Base-by-base conservation (phyloP, 2,888 invertebrate species). In the Mesorhabditis sp. region DNA sequence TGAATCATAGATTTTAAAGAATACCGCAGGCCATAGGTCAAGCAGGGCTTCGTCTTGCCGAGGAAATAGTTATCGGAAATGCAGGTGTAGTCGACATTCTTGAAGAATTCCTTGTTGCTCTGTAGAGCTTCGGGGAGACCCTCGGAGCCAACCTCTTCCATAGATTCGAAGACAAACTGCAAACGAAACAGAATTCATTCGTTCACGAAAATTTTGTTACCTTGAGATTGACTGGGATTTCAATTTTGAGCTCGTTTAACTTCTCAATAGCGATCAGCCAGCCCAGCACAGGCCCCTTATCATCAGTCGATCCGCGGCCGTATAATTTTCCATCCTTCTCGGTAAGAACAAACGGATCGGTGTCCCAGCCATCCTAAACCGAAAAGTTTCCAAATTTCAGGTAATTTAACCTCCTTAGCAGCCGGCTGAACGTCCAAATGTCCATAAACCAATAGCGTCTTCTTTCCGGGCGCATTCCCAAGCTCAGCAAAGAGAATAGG, bases 61-160 rank as follows among this genome's bases (percentile, higher is more conserved):
- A 98, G 88, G 97, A 97, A 98, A 86, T 97, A 98, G 88, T 96
- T 98, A 87, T 98, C 97, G 42, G 95, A 95, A 85, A 98, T 96
- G 87, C 96, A 96, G 15, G 95, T 93, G 88, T 91, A 96, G 87
- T 97, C 95, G 0, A 94, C 91, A 85, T 90, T 87, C 85, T 88
- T 76, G n/a, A 86, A 75, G 68, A 78, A 79, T 45, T 76, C 76
- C 66, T 81, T 77, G 65, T 80, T 76, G 68, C 73, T 72, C 78
- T 88, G 88, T 0, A 98, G 89, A 7, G 95, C 88, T 0, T 92
- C 92, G 86, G 95, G 94, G 43, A 98, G 88, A n/a, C 97, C 97
- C 86, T 92, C 92, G 72, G 95, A 96, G 5, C 96, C 96, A 73
- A 92, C 92, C 87, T 98, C 97, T 87, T 97, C 97, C 97, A 98